phyloP scores from a whole-genome alignment of 2,888 invertebrate genomes.

The Platerodrilus igneus region DNA sequence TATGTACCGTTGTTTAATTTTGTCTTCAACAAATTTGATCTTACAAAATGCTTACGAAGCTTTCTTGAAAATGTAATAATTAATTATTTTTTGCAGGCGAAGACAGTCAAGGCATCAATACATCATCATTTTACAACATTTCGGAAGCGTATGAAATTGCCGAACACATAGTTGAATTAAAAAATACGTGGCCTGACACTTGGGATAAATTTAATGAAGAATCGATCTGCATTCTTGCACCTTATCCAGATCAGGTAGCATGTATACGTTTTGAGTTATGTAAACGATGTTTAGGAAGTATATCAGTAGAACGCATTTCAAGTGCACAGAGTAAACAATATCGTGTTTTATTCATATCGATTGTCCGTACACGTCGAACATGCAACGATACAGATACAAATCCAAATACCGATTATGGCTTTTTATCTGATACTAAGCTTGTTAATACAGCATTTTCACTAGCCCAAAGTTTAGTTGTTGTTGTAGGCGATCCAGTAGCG shows the following conservation, averaged over 20 bases:
- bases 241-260: slow-evolving; percentile 75
- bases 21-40: too few species aligned
- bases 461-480: slow-evolving; percentile 76
- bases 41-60: too few species aligned
- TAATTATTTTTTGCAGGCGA: slow-evolving; percentile 53
- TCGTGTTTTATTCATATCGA: slow-evolving; percentile 74
- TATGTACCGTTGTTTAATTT: too few species aligned
- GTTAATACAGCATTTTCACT: slow-evolving; percentile 79
- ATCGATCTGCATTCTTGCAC: slow-evolving; percentile 79
- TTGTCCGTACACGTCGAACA: slow-evolving; percentile 70
- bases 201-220: slow-evolving; percentile 73
- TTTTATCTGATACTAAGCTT: slow-evolving; percentile 75
- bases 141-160: slow-evolving; percentile 78
- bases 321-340: slow-evolving; percentile 88
- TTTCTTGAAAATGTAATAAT: too few species aligned
- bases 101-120: slow-evolving; percentile 72
- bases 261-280: slow-evolving; percentile 71
- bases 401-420: slow-evolving; percentile 70
- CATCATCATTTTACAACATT: slow-evolving; percentile 77
- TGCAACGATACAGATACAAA: slow-evolving; percentile 52
- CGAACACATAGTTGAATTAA: slow-evolving; percentile 67
- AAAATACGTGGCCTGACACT: slow-evolving; percentile 64
- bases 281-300: slow-evolving; percentile 66
- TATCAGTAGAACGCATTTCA: slow-evolving; percentile 76
- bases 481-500: slow-evolving; percentile 80